Base-by-base conservation (phyloP, 1,140 invertebrate species). In the Drosophila varians region DNA sequence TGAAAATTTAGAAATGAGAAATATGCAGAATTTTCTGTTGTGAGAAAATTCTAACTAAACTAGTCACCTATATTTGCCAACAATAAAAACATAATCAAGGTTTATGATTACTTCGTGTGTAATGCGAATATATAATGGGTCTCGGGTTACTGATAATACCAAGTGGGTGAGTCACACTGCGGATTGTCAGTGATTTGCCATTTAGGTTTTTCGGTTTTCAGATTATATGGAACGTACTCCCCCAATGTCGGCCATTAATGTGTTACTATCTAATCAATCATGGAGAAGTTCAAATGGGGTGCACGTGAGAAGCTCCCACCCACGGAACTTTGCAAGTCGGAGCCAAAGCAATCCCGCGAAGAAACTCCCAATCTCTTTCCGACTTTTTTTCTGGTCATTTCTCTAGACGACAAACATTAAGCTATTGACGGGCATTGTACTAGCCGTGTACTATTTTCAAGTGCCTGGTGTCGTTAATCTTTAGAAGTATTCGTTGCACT, bases 191-290 rank as follows among this genome's bases (percentile, higher is more conserved):
- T 71, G 66, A 60, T 71, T 71, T 71, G 60, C 40, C 36, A 43
- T 26, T 43, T 16, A 34, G 19, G 16, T 16, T 60, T 45, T 34
- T 18, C 38, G 7, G 23, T 36, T 16, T 51, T 38, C 4, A 38
- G n/a, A 38, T 16, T 38, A 8, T 16, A 14, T 38, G n/a, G 36
- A 12, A 38, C 4, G 36, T 38, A 38, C 36, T 14, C 36, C 12
- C 12, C n/a, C 14, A 14, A 38, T 14, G 14, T 38, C 16, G 38
- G 38, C 14, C 28, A n/a, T 36, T 23, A 34, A 28, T 8, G 26
- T 43, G 31, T n/a, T 6, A 25, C 14, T 58, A 71, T 71, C 68
- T 71, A 71, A 71, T 71, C 46, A 19, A 38, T 42, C 16, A 56
- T 19, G 11, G 28, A 38, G 5, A 21, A 38, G 38, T 42, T 26